Percentiles rank a stretch among this genome's conserved stretches.
phyloP scores from a whole-genome alignment of 1,140 invertebrate species.

The Heliothis subflexa region DNA sequence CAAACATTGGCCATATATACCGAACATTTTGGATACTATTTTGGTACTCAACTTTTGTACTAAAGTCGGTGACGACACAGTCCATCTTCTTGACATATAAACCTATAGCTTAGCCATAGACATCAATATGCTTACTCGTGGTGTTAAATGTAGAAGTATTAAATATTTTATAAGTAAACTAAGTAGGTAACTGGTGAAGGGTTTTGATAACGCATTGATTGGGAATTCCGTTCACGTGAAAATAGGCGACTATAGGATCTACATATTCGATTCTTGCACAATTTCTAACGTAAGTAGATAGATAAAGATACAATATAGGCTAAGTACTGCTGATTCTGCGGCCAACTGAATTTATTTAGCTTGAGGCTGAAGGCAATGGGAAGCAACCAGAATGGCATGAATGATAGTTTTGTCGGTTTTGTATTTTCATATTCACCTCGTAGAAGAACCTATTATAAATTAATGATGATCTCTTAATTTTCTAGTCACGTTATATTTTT shows the following conservation, averaged over 20 bases:
- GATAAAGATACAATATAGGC: conserved; percentile 76
- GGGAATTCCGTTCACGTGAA: conserved; percentile 40
- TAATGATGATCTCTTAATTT: not conserved
- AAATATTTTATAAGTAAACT: conserved; percentile 74
- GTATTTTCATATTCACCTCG: conserved; percentile 23
- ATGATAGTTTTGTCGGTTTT: conserved; percentile 15
- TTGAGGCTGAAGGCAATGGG: not conserved
- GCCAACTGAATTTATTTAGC: conserved; percentile 52
- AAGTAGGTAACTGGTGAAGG: conserved; percentile 64
- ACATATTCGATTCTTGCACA: conserved; percentile 74
- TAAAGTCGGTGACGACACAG: conserved; percentile 74
- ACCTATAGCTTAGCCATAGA: conserved; percentile 75
- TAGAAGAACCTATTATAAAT: not conserved
- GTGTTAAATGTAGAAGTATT: conserved; percentile 72
- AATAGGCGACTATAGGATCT: conserved; percentile 45
- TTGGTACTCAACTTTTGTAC: conserved; percentile 83
- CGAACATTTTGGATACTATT: conserved; percentile 73
- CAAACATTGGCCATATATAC: conserved; percentile 50
- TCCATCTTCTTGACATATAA: conserved; percentile 75
- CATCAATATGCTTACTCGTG: conserved; percentile 69
- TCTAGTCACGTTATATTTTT: too few species aligned
- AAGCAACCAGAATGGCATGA: conserved; percentile 19
- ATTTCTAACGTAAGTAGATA: conserved; percentile 81
- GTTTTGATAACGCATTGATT: conserved; percentile 62
- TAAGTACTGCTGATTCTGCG: conserved; percentile 58